Evolutionary conservation across 2,888 invertebrate genomes (phyloP), one percentile per base, ranked within the genome.

Genomic region (Melieria picta): DNA sequence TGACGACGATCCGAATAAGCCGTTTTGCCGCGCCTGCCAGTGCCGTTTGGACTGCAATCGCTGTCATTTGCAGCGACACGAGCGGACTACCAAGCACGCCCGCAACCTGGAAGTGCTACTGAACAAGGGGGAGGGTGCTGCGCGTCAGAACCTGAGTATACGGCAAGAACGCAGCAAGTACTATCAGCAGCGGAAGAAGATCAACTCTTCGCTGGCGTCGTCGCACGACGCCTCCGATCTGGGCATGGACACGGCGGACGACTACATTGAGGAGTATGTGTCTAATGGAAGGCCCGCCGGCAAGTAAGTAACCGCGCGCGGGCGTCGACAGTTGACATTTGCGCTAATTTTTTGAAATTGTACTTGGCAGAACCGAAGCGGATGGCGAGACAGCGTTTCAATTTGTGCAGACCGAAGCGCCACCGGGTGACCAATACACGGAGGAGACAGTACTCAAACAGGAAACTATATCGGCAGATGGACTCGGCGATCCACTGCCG

Each of bases 31-130:
- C 6, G 86, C 83, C 0, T 85, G 85, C 55, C 82, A 82, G 64
- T 83, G 83, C 65, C 79, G 81, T 0, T 65, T 85, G 13, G 85
- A 85, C 64, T 86, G 86, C 56, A 85, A 86, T 71, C 84, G 84
- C 4, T 85, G 86, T 48, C 86, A 85, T 63, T 71, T 85, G 43
- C 81, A 82, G 13, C 77, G 85, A 1, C 85, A 85, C 57, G 85
- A 85, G 47, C 80, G 81, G 0, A 85, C 85, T 1, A 80, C 81
- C 7, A 85, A 85, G 30, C 85, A 85, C 71, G 77, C 80, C 13
- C 79, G 85, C 10, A 85, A 85, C 69, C 66, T 85, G 46, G 81
- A 85, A 48, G 77, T 79, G 1, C 71, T 83, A n/a, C 67, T 84
- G 4, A 80, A 78, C 57, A 83, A 83, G 48, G 84, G 84, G 0